These are phyloP conservation scores for Chelmon rostratus DNA, from an alignment of 2,797 vertebrate genomes.

Conservation along the genomic window DNA sequence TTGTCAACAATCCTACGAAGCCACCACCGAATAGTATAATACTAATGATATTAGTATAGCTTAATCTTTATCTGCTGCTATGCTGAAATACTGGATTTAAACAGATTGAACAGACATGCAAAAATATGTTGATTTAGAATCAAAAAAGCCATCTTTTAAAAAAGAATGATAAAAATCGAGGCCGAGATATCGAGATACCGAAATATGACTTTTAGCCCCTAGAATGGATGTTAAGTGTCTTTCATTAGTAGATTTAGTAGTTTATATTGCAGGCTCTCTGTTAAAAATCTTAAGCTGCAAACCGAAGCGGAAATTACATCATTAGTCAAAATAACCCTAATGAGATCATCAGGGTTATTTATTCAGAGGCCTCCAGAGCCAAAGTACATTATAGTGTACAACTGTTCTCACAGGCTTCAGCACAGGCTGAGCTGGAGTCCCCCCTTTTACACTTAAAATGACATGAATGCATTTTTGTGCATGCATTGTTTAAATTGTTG, in stretches of 20 bases:
- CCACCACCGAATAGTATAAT: no score
- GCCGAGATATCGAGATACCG: not conserved
- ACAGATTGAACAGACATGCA: no score
- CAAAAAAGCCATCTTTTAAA: no score
- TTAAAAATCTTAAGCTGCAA: not conserved
- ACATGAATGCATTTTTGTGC: not conserved
- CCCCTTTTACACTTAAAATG: not conserved
- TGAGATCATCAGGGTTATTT: not conserved
- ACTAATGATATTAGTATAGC: no score
- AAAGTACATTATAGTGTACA: not conserved
- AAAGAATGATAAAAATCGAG: not conserved
- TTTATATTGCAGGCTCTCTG: slow-evolving; percentile 3
- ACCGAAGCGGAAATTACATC: not conserved
- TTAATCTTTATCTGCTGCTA: no score
- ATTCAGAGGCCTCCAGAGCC: not conserved
- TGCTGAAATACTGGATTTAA: no score
- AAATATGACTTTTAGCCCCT: not conserved
- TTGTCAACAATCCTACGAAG: no score
- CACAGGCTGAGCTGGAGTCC: not conserved
- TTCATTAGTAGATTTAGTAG: not conserved
- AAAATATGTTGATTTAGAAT: no score
- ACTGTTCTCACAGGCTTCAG: not conserved
- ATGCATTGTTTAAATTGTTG: no score
- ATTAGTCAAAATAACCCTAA: not conserved
- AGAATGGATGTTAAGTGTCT: not conserved